Evolutionary conservation across 2,113 vertebrate genomes (phyloP), one percentile per base, ranked within the genome.

Genomic region (Strix aluco): DNA sequence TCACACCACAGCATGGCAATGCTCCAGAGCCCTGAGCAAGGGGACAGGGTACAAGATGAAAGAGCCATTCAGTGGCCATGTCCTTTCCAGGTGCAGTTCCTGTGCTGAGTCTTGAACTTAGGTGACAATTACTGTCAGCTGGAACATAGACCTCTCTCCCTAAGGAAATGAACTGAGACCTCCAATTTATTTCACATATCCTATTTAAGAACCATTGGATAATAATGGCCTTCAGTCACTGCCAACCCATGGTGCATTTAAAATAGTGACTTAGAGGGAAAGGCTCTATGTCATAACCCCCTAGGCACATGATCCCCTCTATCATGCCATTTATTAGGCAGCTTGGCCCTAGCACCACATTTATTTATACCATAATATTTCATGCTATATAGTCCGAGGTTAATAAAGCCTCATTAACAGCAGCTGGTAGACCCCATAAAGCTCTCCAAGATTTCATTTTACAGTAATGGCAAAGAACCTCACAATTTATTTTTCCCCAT

Each of bases 351-450:
- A 34, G 23, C 78, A 96, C 80, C 54, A 75, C 82, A 91, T 92
- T 95, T 97, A 94, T 97, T 98, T 97, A 71, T 88, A 94, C 75
- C 46, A 65, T 16, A 47, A 61, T 92, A 97, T 95, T 96, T 97
- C 86, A 91, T 51, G 77, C 52, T 78, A 11, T 86, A 72, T 49
- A 58, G 47, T 96, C 70, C 32, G 32, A 95, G 91, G 97, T 98
- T 98, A 98, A 98, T 97, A 97, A 97, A 98, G 66, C 42, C 96
- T 98, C 97, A 97, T 98, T 98, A 98, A 93, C 81, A 95, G 92
- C 79, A 94, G 87, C 86, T 88, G 87, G 75, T 75, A 97, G 86
- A 94, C 26, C 42, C 75, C 92, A 88, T 96, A 96, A 94, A 98
- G 91, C 89, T 96, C 96, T 94, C 74, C 52, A 91, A 96, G 61